These are phyloP conservation scores for Toxostoma redivivum DNA, from an alignment of 2,113 vertebrate species.

Conservation along the genomic window DNA sequence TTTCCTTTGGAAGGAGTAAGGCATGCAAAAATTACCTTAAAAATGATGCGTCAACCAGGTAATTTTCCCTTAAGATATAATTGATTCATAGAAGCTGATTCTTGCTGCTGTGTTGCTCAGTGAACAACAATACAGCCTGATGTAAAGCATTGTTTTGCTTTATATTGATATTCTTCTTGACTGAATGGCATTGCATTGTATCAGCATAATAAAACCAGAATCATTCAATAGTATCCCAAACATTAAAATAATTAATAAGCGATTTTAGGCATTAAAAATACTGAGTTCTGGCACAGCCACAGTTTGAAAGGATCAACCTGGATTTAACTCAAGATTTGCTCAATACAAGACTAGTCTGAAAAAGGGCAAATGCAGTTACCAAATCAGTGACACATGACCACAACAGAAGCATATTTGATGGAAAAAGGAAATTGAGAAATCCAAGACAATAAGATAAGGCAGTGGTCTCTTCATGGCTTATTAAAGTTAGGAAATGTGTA, in stretches of 20 bases:
- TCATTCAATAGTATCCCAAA: background rate
- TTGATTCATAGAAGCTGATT: background rate
- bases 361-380: background rate
- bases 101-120: background rate
- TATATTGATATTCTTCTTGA: background rate
- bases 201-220: background rate
- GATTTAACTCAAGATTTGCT: background rate
- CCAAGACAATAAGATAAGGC: background rate
- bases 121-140: background rate
- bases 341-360: background rate
- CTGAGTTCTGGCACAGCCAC: background rate
- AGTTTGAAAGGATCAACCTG: background rate
- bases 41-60: background rate
- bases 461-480: background rate
- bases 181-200: background rate
- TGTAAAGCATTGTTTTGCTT: background rate
- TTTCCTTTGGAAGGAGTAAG: conserved; percentile 5
- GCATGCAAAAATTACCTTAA: background rate
- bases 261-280: background rate
- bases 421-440: conserved; percentile 8
- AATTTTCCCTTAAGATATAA: background rate
- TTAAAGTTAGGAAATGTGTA: background rate
- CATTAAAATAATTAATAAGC: background rate
- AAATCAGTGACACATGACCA: background rate
- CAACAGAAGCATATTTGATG: background rate